A percentile compares a stretch with the other conserved stretches of the same genome.
Evolutionary conservation across 1,140 invertebrate genomes (phyloP).

Genomic region (Drosophila punjabiensis): DNA sequence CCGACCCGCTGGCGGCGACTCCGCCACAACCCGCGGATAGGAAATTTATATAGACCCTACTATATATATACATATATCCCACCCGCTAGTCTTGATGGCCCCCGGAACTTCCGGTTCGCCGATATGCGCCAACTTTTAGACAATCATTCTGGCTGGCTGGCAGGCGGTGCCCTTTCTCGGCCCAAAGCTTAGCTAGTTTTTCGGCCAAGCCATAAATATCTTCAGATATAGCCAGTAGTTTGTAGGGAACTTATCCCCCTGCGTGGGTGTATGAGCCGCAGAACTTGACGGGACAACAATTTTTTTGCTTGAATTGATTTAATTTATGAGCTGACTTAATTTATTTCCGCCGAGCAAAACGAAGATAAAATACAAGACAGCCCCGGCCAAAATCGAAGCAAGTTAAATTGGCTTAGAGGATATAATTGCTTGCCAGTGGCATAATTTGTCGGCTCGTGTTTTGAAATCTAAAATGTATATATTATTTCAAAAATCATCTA

Average conservation of each 20-base stretch:
- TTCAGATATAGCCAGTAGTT: constrained; percentile 22
- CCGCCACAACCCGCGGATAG: constrained; percentile 20
- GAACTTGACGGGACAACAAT: constrained; percentile 57
- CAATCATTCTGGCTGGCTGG: constrained; percentile 59
- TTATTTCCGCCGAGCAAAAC: constrained; percentile 64
- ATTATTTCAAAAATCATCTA: too few relatives aligned
- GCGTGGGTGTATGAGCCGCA: constrained; percentile 43
- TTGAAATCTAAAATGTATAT: too few relatives aligned
- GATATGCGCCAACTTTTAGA: constrained; percentile 78
- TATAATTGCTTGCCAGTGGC: constrained; percentile 22
- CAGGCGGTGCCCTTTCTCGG: constrained; percentile 39
- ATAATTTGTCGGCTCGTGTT: constrained; percentile 16
- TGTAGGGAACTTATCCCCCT: constrained; percentile 13
- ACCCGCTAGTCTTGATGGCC: constrained; percentile 74
- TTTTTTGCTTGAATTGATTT: constrained; percentile 58
- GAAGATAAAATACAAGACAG: constrained; percentile 17
- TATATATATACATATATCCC: constrained; percentile 20
- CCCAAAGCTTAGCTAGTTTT: constrained; percentile 70
- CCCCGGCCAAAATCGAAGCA: constrained; percentile 17
- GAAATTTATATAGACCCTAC: constrained; percentile 11
- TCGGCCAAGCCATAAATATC: constrained; percentile 64
- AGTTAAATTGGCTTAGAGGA: constrained; percentile 33
- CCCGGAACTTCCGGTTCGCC: constrained; percentile 70
- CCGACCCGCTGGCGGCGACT: constrained; percentile 57
- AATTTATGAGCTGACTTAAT: constrained; percentile 80